phyloP scores from a whole-genome alignment of 2,888 invertebrate species.

The Ormyrus nitidulus region DNA sequence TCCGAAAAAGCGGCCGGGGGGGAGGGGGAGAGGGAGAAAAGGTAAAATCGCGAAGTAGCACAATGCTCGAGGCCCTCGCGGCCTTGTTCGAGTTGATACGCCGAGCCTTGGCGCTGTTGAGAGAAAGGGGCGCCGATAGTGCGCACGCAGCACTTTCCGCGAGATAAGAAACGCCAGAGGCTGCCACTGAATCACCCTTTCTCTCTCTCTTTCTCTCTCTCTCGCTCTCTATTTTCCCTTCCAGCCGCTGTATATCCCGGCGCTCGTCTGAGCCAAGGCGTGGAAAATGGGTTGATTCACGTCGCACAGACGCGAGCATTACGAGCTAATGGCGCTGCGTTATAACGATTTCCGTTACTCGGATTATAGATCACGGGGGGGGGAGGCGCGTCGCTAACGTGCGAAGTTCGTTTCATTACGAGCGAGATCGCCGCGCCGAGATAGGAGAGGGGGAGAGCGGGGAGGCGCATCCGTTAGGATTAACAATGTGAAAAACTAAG shows the following conservation, averaged over 20 bases:
- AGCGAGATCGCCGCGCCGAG: neutral
- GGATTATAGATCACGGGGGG: slow-evolving; percentile 2
- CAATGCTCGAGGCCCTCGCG: neutral
- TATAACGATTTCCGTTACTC: slow-evolving; percentile 46
- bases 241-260: neutral
- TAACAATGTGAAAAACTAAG: slow-evolving; percentile 52
- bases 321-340: slow-evolving; percentile 11
- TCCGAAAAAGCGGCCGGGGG: neutral
- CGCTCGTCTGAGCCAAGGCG: slow-evolving; percentile 1
- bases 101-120: slow-evolving; percentile 37
- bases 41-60: slow-evolving; percentile 19
- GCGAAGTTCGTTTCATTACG: slow-evolving; percentile 44
- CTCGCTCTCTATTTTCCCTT: neutral
- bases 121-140: slow-evolving; percentile 57
- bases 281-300: slow-evolving; percentile 43
- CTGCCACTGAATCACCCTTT: slow-evolving; percentile 53
- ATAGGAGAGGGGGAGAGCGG: too few relatives aligned
- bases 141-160: slow-evolving; percentile 62
- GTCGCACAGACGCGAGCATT: slow-evolving; percentile 8
- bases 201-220: neutral
- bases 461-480: slow-evolving; percentile 43
- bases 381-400: slow-evolving; percentile 17
- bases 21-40: neutral
- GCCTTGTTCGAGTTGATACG: slow-evolving; percentile 59
- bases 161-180: slow-evolving; percentile 58